A percentile compares a stretch with the other conserved stretches of the same genome.
Evolutionary conservation across 2,113 vertebrate genomes (phyloP).

Genomic region (Sitta europaea): DNA sequence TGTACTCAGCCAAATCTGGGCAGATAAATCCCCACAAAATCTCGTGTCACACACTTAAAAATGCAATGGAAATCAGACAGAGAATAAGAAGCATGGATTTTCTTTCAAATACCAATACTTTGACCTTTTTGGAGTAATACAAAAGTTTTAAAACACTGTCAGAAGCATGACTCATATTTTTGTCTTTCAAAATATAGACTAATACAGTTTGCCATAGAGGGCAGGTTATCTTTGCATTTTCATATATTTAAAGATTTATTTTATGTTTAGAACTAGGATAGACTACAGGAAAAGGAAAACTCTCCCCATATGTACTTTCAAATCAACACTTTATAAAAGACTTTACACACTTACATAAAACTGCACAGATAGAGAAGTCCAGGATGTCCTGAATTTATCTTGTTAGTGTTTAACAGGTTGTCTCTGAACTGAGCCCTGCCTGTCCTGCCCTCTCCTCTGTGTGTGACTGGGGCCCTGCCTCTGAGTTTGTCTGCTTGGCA

Average conservation of each 20-base stretch:
- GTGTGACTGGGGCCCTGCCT: background rate
- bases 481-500: background rate
- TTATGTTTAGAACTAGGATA: background rate
- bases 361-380: background rate
- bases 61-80: background rate
- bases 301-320: background rate
- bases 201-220: background rate
- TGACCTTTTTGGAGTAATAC: background rate
- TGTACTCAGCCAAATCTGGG: background rate
- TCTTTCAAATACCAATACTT: background rate
- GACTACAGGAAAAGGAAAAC: background rate
- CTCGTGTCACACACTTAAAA: background rate
- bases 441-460: background rate
- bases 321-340: background rate
- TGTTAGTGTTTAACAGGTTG: background rate
- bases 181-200: background rate
- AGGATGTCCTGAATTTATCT: background rate
- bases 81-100: background rate
- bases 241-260: background rate
- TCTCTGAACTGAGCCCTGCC: background rate
- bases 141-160: background rate
- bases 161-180: background rate
- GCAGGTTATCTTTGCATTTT: background rate
- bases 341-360: background rate
- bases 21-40: background rate